These are phyloP conservation scores for Oxygymnocypris stewartii DNA, from an alignment of 2,113 vertebrate species.

Conservation along the genomic window DNA sequence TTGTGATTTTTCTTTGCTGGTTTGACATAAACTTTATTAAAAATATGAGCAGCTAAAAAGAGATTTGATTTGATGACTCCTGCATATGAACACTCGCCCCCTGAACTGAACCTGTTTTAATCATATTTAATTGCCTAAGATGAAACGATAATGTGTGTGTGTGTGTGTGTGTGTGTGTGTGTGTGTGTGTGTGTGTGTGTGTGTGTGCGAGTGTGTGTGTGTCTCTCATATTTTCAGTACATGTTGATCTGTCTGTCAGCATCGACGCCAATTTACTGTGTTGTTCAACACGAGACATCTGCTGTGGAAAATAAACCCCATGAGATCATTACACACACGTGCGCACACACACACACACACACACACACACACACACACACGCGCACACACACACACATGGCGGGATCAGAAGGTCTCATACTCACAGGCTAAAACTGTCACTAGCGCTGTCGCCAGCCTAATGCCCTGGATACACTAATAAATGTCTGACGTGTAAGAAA, in stretches of 20 bases:
- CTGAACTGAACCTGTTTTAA: constrained; percentile 5
- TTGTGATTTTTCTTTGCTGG: background rate
- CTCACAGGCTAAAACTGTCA: constrained; percentile 41
- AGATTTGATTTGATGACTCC: background rate
- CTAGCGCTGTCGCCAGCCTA: constrained; percentile 48
- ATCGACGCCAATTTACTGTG: constrained; percentile 49
- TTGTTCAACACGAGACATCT: constrained; percentile 55
- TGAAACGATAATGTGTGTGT: constrained; percentile 60
- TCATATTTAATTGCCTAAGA: background rate
- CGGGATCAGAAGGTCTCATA: constrained; percentile 38
- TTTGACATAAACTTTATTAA: background rate
- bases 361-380: too few relatives aligned
- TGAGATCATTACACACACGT: constrained; percentile 43
- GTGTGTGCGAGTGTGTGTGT: constrained; percentile 45
- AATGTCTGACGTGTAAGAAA: constrained; percentile 32
- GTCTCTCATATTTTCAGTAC: constrained; percentile 49
- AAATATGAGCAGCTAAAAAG: background rate
- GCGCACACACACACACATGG: background rate
- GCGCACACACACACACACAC: constrained; percentile 23
- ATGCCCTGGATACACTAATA: constrained; percentile 40
- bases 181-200: constrained; percentile 48
- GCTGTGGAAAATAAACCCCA: constrained; percentile 56
- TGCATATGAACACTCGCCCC: background rate
- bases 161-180: constrained; percentile 48
- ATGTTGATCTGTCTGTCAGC: constrained; percentile 58